Evolutionary conservation across 2,888 invertebrate genomes (phyloP).

Genomic region (Chouioia cunea): DNA sequence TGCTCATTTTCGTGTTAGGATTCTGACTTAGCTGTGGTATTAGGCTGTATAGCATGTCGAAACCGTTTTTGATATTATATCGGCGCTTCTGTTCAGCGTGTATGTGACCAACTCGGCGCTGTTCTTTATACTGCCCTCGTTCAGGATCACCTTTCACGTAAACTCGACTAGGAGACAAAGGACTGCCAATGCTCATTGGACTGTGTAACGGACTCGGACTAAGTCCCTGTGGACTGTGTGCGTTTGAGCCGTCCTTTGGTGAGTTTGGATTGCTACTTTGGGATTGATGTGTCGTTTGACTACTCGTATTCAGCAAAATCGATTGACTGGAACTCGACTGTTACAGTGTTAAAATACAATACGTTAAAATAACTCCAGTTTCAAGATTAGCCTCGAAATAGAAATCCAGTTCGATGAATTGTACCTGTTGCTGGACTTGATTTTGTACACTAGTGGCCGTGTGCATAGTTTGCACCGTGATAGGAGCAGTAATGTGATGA

Average conservation of each 20-base stretch:
- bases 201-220: conserved; percentile 69
- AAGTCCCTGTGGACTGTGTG: conserved; percentile 65
- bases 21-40: conserved; percentile 93
- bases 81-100: conserved; percentile 96
- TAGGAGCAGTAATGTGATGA: conserved; percentile 69
- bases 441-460: conserved; percentile 55
- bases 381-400: background rate
- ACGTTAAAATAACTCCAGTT: background rate
- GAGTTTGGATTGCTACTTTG: conserved; percentile 63
- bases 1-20: conserved; percentile 92
- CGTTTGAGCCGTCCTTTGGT: conserved; percentile 62
- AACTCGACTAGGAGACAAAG: conserved; percentile 75
- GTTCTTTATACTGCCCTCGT: conserved; percentile 73
- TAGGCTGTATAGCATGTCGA: conserved; percentile 91
- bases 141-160: conserved; percentile 69
- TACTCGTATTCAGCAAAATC: conserved; percentile 56
- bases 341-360: conserved; percentile 46
- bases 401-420: background rate
- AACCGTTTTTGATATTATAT: conserved; percentile 96
- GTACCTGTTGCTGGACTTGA: conserved; percentile 54
- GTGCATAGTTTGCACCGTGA: conserved; percentile 67
- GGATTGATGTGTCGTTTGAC: conserved; percentile 55
- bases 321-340: conserved; percentile 55
- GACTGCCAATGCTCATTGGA: conserved; percentile 71
- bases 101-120: conserved; percentile 88